Evolutionary conservation across 2,113 vertebrate genomes (phyloP).

Genomic region (Halichoerus grypus): DNA sequence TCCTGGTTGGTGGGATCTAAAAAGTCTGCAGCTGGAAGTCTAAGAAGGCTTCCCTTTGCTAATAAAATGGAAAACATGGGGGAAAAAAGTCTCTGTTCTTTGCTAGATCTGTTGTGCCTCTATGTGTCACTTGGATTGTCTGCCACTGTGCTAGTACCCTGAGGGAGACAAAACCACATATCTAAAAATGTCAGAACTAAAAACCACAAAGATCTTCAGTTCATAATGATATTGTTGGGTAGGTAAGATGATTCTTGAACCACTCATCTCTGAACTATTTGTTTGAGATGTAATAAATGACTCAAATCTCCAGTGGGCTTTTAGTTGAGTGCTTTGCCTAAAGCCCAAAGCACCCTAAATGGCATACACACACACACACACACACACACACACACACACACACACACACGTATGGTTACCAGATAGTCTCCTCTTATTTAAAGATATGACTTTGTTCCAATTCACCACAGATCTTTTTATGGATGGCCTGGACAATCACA

Average conservation of each 20-base stretch:
- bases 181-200: neutral
- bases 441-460: neutral
- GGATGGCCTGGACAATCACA: neutral
- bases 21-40: neutral
- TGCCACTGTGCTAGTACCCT: neutral
- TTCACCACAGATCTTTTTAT: neutral
- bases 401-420: neutral
- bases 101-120: neutral
- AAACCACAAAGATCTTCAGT: neutral
- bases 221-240: neutral
- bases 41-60: neutral
- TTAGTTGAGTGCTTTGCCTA: neutral
- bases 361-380: too few relatives aligned
- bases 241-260: neutral
- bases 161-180: neutral
- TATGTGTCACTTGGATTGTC: neutral
- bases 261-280: neutral
- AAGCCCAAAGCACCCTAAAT: neutral
- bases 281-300: neutral
- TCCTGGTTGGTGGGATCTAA: neutral
- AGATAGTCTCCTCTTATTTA: neutral
- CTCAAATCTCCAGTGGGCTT: neutral
- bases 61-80: neutral
- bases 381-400: too few relatives aligned
- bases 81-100: neutral